A percentile compares a stretch with the other conserved stretches of the same genome.
Evolutionary conservation across 2,797 vertebrate species (phyloP).

Genomic region (Margarornis squamiger): DNA sequence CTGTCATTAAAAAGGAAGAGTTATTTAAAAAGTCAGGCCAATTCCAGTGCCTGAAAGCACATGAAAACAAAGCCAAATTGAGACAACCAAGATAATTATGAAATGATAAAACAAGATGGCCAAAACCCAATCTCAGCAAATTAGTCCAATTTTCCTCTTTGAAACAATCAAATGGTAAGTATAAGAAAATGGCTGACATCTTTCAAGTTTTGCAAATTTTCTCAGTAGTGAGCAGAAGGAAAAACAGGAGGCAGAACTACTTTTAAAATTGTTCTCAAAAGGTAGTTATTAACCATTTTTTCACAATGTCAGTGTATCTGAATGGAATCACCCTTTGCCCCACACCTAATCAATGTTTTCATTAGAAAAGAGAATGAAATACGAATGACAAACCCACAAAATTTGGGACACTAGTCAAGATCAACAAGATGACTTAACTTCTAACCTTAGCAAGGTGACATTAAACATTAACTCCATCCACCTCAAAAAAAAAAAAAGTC

Average conservation of each 20-base stretch:
- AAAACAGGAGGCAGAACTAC: background rate
- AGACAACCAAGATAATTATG: background rate
- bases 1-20: background rate
- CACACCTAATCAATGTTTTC: background rate
- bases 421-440: conserved; percentile 7
- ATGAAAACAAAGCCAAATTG: background rate
- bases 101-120: background rate
- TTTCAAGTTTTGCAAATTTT: background rate
- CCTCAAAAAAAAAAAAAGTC: background rate
- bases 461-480: conserved; percentile 21
- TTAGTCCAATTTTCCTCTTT: background rate
- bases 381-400: background rate
- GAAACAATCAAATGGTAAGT: background rate
- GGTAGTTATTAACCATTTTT: background rate
- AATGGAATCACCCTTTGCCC: background rate
- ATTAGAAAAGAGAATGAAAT: background rate
- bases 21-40: background rate
- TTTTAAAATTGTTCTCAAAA: background rate
- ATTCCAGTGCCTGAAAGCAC: background rate
- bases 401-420: background rate
- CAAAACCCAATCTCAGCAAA: background rate
- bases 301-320: background rate
- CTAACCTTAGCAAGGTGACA: background rate
- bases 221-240: background rate
- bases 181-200: background rate